These are phyloP conservation scores for Thera obeliscata DNA, from an alignment of 2,888 invertebrate genomes.

Conservation along the genomic window DNA sequence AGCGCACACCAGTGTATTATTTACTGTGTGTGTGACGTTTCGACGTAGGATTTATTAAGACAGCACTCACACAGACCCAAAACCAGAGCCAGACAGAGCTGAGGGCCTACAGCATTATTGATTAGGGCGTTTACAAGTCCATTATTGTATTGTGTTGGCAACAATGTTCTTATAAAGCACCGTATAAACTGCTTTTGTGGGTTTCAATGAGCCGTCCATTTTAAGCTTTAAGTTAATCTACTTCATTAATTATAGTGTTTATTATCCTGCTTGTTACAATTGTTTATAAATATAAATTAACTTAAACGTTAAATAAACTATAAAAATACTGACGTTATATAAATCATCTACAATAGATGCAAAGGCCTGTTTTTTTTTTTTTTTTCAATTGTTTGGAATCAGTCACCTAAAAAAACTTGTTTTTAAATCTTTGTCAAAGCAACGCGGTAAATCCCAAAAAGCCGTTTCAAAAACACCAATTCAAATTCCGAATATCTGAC, in stretches of 20 bases:
- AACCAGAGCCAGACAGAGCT: too few species aligned
- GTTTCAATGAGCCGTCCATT: conserved; percentile 39
- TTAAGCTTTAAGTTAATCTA: conserved; percentile 38
- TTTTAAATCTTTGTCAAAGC: neutral
- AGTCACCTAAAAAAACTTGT: too few species aligned
- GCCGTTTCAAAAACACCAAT: conserved; percentile 22
- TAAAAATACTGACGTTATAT: too few species aligned
- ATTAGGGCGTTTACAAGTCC: conserved; percentile 35
- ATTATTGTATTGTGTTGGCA: conserved; percentile 34
- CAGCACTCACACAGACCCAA: too few species aligned
- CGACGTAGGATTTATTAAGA: too few species aligned
- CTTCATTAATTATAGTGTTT: conserved; percentile 42
- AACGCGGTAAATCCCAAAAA: neutral
- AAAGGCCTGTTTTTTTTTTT: too few species aligned
- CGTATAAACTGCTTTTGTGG: conserved; percentile 46
- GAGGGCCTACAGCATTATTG: conserved; percentile 25
- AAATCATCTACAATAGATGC: too few species aligned
- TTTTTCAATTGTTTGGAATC: neutral
- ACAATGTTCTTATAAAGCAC: conserved; percentile 39
- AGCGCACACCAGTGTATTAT: too few species aligned
- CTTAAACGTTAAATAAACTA: too few species aligned
- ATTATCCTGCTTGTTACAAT: conserved; percentile 16
- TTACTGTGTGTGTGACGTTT: too few species aligned
- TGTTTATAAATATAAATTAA: too few species aligned
- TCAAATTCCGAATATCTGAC: conserved; percentile 38